Conservation (phyloP, 2,113 vertebrate species). For the Oryzias javanicus region DNA sequence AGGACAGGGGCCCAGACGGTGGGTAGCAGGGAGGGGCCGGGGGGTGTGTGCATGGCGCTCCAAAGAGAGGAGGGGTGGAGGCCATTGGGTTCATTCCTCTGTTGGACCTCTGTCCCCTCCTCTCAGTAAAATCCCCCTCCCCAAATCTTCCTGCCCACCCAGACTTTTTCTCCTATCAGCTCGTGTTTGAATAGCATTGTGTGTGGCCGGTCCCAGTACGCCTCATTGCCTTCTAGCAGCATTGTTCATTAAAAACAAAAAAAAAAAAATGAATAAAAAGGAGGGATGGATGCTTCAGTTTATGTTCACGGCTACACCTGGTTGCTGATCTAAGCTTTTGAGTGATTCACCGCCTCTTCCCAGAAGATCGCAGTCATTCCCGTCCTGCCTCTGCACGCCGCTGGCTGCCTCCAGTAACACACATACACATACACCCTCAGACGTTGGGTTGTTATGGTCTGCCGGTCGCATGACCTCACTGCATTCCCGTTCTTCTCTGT, state of each 20-base stretch:
- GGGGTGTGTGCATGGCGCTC: conserved; percentile 21
- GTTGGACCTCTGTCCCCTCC: conserved; percentile 51
- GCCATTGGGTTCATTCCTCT: conserved; percentile 62
- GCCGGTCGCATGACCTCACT: conserved; percentile 72
- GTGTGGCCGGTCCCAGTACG: not conserved
- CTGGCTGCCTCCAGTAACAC: conserved; percentile 41
- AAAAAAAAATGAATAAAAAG: not conserved
- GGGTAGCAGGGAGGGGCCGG: conserved; percentile 17
- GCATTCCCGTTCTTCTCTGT: conserved; percentile 68
- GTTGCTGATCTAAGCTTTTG: conserved; percentile 33
- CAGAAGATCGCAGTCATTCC: conserved; percentile 60
- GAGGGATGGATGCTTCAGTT: conserved; percentile 5
- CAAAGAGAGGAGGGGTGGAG: conserved; percentile 46
- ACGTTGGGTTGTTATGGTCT: conserved; percentile 48
- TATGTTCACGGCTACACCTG: conserved; percentile 29
- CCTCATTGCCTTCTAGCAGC: not conserved
- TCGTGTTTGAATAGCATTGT: conserved; percentile 42
- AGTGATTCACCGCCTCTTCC: conserved; percentile 63
- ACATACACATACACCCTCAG: conserved; percentile 36
- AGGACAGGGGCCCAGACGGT: conserved; percentile 30
- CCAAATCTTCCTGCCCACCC: conserved; percentile 46
- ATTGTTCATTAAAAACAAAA: not conserved
- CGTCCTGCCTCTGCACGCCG: conserved; percentile 62
- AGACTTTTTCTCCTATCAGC: conserved; percentile 33
- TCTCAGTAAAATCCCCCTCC: conserved; percentile 29